Base-by-base conservation (phyloP, 1,140 invertebrate species). In the Branchinecta lynchi region DNA sequence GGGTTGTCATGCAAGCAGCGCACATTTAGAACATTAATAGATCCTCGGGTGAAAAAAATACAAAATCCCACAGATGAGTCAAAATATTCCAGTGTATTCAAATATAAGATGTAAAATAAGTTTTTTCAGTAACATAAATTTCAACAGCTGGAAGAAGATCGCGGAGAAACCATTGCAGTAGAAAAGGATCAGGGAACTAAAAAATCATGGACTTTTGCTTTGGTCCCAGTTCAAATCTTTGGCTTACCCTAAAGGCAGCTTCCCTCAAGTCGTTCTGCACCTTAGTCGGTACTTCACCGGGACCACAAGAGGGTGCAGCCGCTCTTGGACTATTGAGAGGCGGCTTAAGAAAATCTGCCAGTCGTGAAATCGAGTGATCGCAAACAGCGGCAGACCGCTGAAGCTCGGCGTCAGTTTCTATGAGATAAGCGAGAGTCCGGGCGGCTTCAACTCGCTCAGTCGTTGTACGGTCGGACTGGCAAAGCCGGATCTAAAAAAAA, bases 351-450 rank as follows among this genome's bases (percentile, higher is more conserved):
- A 92, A 84, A 74, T 92, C 86, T 3, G 89, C 86, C 44, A 96
- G 80, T 0, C 89, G 90, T 45, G 82, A 85, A 75, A 96, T 90
- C 66, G 94, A 80, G 78, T 95, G 92, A 80, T 95, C 93, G 45
- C 90, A 93, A 74, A 94, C 93, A 3, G 90, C 89, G 3, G 92
- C 92, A 69, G 89, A 81, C 73, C 87, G 82, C 79, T 96, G 93
- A 8, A 96, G 79, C 67, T 91, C 87, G 20, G 87, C 89, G 77
- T 94, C 90, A n/a, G 92, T 88, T 83, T 96, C 92, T 3, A 90
- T 92, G 70, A 96, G 83, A 78, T 93, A 94, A 0, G 92, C 90
- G 65, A 96, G 78, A 8, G 88, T 91, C 78, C 94, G 90, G 0
- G 92, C 92, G 6, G 90, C 90, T 15, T 86, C 84, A 8, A 91